These are phyloP conservation scores for Bombus polaris DNA, from an alignment of 1,140 invertebrate genomes.

Conservation along the genomic window DNA sequence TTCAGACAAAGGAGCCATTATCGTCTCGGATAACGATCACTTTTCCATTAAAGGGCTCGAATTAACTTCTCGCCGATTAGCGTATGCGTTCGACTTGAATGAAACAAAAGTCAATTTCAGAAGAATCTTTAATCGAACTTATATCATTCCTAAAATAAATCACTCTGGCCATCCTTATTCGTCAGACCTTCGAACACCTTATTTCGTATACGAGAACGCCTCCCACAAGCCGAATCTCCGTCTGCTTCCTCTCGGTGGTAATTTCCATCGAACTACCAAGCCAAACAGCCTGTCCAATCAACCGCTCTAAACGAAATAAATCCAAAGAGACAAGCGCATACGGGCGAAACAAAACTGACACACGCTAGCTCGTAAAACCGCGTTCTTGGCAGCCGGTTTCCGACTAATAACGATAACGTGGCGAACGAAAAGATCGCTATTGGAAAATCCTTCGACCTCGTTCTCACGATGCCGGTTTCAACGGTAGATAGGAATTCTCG, in stretches of 20 bases:
- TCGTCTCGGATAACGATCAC: not conserved
- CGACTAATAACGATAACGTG: constrained; percentile 20
- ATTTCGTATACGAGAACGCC: not conserved
- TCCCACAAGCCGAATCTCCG: not conserved
- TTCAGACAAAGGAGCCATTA: not conserved
- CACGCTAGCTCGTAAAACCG: not conserved
- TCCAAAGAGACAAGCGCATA: constrained; percentile 13
- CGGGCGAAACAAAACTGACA: not conserved
- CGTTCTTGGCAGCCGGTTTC: not conserved
- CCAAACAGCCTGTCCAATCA: not conserved
- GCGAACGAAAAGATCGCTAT: not conserved
- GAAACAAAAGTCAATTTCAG: not conserved
- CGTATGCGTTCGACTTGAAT: no score
- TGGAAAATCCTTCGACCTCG: constrained; percentile 59
- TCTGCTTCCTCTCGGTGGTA: not conserved
- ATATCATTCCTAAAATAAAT: not conserved
- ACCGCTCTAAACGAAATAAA: not conserved
- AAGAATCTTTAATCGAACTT: not conserved
- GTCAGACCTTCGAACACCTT: not conserved
- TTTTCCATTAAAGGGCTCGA: not conserved
- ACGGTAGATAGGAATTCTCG: constrained; percentile 41
- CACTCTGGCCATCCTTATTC: not conserved
- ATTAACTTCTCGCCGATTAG: not conserved
- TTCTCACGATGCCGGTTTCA: constrained; percentile 36
- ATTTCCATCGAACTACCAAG: not conserved